Conservation (phyloP, 1,140 invertebrate species). For the Teleopsis dalmanni region DNA sequence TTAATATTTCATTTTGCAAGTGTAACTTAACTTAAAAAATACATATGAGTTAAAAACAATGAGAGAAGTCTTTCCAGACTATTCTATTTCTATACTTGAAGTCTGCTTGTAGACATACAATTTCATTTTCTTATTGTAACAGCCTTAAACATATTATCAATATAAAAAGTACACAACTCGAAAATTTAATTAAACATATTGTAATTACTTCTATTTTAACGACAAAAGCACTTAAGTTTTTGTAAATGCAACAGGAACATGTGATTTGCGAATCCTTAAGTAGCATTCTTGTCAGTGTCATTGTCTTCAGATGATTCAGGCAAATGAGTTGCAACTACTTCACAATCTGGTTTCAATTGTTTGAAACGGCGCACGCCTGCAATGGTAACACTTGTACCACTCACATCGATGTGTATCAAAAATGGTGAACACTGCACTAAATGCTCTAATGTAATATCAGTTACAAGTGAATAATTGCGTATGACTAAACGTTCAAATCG, state of each 20-base stretch:
- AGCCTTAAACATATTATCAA: too few species aligned
- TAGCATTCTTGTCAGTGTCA: not conserved
- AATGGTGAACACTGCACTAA: constrained; percentile 52
- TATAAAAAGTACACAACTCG: too few species aligned
- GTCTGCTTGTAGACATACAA: too few species aligned
- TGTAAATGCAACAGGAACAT: not conserved
- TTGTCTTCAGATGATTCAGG: constrained; percentile 11
- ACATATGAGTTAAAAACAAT: too few species aligned
- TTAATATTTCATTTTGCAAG: too few species aligned
- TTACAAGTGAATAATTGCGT: constrained; percentile 56
- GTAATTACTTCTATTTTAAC: too few species aligned
- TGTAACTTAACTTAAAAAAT: too few species aligned
- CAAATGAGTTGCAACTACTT: constrained; percentile 46
- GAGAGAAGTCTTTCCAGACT: too few species aligned
- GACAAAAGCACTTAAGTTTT: too few species aligned
- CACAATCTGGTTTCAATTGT: constrained; percentile 46
- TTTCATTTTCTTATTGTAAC: too few species aligned
- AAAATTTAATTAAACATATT: too few species aligned
- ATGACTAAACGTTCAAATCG: constrained; percentile 40
- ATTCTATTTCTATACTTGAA: too few species aligned
- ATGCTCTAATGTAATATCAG: constrained; percentile 56
- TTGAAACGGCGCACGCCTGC: constrained; percentile 52
- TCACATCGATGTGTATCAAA: constrained; percentile 54
- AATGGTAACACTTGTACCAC: constrained; percentile 52
- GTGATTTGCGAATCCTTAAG: not conserved